Conservation (phyloP, 2,797 vertebrate genomes). For the Carduelis carduelis region DNA sequence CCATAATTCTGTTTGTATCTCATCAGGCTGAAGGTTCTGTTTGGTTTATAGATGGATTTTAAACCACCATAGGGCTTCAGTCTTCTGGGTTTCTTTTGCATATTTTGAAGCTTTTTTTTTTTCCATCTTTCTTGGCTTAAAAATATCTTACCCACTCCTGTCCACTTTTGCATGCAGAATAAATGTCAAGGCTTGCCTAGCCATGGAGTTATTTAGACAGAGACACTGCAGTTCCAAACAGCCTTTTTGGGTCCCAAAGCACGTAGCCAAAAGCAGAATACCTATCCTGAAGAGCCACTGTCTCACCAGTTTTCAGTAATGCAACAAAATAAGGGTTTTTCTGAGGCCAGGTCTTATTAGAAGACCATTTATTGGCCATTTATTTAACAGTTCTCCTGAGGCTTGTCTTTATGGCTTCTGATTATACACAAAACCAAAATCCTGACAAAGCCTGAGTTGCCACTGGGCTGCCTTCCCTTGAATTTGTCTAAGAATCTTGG, state of each 20-base stretch:
- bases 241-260: background rate
- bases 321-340: conserved; percentile 27
- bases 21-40: background rate
- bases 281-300: background rate
- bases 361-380: conserved; percentile 11
- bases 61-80: background rate
- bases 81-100: background rate
- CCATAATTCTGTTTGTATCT: background rate
- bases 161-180: background rate
- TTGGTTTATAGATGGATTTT: background rate
- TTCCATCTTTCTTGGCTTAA: background rate
- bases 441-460: background rate
- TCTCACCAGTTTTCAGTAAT: background rate
- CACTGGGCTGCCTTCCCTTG: background rate
- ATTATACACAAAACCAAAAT: conserved; percentile 42
- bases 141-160: background rate
- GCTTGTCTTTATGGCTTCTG: background rate
- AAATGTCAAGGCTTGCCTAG: background rate
- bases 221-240: background rate
- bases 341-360: conserved; percentile 3
- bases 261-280: background rate
- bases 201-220: background rate
- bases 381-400: background rate
- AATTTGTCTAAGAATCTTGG: conserved; percentile 12
- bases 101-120: background rate